Percentiles rank a stretch among this genome's conserved stretches.
phyloP scores from a whole-genome alignment of 2,113 vertebrate species.

The Seriola aureovittata region DNA sequence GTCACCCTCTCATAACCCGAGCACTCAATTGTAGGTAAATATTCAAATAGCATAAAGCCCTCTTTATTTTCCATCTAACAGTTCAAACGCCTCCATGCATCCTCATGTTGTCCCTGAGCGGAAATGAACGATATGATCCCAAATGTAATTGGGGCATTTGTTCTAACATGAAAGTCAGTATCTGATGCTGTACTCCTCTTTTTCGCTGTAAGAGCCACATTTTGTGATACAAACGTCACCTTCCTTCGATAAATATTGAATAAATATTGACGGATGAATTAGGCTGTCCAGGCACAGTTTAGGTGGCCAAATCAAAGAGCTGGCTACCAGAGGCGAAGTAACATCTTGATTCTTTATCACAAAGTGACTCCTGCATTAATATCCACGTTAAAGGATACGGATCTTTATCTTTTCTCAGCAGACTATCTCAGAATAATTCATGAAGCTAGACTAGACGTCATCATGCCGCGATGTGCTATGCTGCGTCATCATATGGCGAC shows the following conservation, averaged over 20 bases:
- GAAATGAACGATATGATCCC: constrained; percentile 32
- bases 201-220: not conserved
- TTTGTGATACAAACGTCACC: no score
- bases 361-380: not conserved
- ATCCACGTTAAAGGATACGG: not conserved
- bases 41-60: constrained; percentile 67
- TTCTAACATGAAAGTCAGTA: constrained; percentile 15
- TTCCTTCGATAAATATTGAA: not conserved
- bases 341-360: not conserved
- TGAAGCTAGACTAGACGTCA: not conserved
- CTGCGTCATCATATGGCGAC: constrained; percentile 71
- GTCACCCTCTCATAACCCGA: constrained; percentile 42
- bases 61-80: constrained; percentile 70
- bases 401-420: constrained; percentile 5
- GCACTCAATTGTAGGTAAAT: constrained; percentile 53
- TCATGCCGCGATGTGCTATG: not conserved
- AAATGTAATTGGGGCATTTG: constrained; percentile 14
- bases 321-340: no score
- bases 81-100: constrained; percentile 28
- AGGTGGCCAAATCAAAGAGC: not conserved
- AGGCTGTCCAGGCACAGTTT: not conserved
- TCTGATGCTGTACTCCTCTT: not conserved
- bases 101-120: constrained; percentile 14
- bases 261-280: not conserved
- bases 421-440: not conserved